Evolutionary conservation across 2,797 vertebrate species (phyloP).

Genomic region (Bovichtus diacanthus): DNA sequence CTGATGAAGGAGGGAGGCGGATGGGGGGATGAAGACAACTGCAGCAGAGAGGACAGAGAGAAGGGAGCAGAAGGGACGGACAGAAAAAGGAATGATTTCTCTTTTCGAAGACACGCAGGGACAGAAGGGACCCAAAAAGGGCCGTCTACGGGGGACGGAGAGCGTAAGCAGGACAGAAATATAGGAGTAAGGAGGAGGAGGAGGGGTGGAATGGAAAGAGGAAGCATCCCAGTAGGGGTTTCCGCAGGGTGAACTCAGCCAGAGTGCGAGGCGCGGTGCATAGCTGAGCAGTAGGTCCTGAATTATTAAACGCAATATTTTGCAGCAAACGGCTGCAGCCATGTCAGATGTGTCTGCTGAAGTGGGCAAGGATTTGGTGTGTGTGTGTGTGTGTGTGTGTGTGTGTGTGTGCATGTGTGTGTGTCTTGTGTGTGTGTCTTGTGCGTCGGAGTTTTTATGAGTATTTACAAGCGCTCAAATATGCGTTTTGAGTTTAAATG

Average conservation of each 20-base stretch:
- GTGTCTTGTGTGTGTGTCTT: neutral
- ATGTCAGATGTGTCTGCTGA: constrained; percentile 56
- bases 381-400: constrained; percentile 21
- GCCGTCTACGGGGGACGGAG: neutral
- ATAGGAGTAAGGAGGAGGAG: constrained; percentile 11
- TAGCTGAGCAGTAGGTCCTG: constrained; percentile 70
- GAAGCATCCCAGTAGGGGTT: constrained; percentile 57
- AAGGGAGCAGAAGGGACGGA: neutral
- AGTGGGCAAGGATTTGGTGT: constrained; percentile 25
- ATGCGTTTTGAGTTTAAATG: no score
- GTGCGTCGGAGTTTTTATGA: neutral
- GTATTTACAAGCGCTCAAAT: neutral
- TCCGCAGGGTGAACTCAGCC: constrained; percentile 64
- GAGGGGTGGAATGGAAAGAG: constrained; percentile 12
- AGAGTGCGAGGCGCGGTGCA: constrained; percentile 51
- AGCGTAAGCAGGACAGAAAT: constrained; percentile 3
- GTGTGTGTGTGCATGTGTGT: constrained; percentile 12
- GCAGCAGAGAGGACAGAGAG: constrained; percentile 31
- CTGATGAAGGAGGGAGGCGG: constrained; percentile 9
- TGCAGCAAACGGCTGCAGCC: constrained; percentile 67
- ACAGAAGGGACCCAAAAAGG: neutral
- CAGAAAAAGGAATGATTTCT: constrained; percentile 4
- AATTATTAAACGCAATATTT: constrained; percentile 85
- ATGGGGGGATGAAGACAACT: constrained; percentile 14
- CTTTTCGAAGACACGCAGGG: neutral